Conservation (phyloP, 2,797 vertebrate species). For the Semaprochilodus insignis region DNA sequence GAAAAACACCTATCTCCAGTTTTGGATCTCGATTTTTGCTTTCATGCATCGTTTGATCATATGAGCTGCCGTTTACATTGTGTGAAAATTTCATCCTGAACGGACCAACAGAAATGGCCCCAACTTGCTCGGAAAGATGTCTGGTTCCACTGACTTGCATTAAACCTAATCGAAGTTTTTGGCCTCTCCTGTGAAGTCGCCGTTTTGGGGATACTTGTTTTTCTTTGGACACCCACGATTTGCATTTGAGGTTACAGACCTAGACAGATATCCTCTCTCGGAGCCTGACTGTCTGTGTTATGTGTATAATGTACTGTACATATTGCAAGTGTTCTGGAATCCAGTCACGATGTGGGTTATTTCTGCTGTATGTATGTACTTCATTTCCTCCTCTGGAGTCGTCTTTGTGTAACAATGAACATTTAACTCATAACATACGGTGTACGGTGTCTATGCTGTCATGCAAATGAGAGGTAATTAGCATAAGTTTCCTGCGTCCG, state of each 20-base stretch:
- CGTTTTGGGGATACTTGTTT: no score
- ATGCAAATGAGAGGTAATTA: slow-evolving; percentile 67
- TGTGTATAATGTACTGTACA: slow-evolving; percentile 62
- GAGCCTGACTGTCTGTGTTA: slow-evolving; percentile 56
- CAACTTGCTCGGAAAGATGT: no score
- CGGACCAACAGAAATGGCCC: no score
- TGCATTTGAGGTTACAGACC: background rate
- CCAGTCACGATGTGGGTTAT: slow-evolving; percentile 64
- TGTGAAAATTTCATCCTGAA: no score
- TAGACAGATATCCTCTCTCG: slow-evolving; percentile 20
- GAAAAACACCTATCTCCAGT: no score
- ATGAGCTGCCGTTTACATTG: no score
- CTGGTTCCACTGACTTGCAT: no score
- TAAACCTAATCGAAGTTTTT: no score
- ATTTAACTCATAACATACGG: slow-evolving; percentile 64
- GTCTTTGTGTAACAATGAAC: slow-evolving; percentile 60
- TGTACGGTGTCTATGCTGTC: slow-evolving; percentile 65
- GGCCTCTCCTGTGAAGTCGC: no score
- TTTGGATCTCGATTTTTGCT: no score
- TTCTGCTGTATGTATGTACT: slow-evolving; percentile 75
- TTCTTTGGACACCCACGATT: no score
- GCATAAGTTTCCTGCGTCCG: slow-evolving; percentile 16
- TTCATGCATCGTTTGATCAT: no score
- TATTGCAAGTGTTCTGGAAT: slow-evolving; percentile 51
- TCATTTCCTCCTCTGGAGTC: slow-evolving; percentile 62